phyloP scores from a whole-genome alignment of 2,888 invertebrate species.

The Physocephala rufipes region DNA sequence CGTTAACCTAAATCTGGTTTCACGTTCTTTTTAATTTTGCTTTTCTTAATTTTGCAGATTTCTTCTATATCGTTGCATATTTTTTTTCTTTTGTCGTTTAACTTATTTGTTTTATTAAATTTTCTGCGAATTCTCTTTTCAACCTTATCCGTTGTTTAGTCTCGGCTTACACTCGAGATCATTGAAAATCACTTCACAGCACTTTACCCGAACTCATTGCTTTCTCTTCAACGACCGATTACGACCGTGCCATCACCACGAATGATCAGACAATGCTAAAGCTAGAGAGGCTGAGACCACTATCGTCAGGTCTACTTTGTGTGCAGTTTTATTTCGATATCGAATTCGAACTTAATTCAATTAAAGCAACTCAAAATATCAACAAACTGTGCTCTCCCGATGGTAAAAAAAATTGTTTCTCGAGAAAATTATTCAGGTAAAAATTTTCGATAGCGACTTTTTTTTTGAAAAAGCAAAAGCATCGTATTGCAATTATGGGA shows the following conservation, averaged over 20 bases:
- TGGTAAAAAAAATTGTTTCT: background rate
- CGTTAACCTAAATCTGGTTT: slow-evolving; percentile 15
- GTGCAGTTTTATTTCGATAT: slow-evolving; percentile 17
- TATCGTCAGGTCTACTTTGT: background rate
- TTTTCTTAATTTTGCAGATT: background rate
- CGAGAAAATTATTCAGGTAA: background rate
- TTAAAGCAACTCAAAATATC: slow-evolving; percentile 17
- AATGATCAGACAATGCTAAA: slow-evolving; percentile 4
- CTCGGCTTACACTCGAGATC: background rate
- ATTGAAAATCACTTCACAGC: background rate
- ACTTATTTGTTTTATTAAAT: slow-evolving; percentile 9
- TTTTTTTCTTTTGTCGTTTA: background rate
- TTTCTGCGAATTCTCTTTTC: slow-evolving; percentile 13
- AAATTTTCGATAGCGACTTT: background rate
- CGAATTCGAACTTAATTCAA: slow-evolving; percentile 19
- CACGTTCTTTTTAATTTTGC: background rate
- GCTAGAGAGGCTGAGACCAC: too few relatives aligned
- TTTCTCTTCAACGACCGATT: background rate
- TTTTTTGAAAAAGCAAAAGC: background rate
- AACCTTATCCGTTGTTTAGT: background rate
- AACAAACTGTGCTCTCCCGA: background rate
- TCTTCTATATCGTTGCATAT: background rate
- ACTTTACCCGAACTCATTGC: background rate
- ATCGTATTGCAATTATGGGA: background rate
- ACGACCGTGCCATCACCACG: slow-evolving; percentile 3